phyloP scores from a whole-genome alignment of 53 echinoderm and acorn worm genomes.

The Holothuria scabra region DNA sequence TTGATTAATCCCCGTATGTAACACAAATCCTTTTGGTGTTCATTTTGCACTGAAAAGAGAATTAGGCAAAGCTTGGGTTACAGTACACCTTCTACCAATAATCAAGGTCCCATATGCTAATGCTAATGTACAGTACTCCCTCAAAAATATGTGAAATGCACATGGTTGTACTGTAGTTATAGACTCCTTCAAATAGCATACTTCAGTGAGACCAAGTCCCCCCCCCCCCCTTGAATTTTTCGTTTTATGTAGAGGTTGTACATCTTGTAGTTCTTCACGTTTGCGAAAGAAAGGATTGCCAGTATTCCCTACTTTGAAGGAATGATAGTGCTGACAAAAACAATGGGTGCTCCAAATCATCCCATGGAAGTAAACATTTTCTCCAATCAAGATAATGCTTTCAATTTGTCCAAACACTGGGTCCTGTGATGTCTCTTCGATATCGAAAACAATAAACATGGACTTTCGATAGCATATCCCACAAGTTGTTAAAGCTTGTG shows the following conservation, averaged over 20 bases:
- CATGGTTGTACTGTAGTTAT: too few species aligned
- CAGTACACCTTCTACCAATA: background rate
- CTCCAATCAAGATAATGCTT: conserved; percentile 8
- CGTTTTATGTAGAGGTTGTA: conserved; percentile 1
- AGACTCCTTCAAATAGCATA: background rate
- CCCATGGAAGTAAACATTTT: conserved; percentile 25
- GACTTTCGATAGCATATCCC: conserved; percentile 22
- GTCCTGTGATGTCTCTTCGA: background rate
- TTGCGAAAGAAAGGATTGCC: conserved; percentile 13
- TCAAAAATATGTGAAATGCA: background rate
- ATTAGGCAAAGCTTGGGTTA: background rate
- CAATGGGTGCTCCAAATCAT: background rate
- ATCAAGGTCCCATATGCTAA: background rate
- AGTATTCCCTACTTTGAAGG: conserved; percentile 26
- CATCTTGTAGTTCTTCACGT: conserved; percentile 3
- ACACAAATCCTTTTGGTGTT: conserved; percentile 7
- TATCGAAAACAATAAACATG: conserved; percentile 11
- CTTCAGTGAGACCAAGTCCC: background rate
- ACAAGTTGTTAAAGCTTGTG: conserved; percentile 18
- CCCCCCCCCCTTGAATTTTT: background rate
- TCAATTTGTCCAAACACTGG: conserved; percentile 36
- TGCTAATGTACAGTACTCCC: background rate
- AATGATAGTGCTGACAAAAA: conserved; percentile 25
- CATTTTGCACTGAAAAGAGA: background rate
- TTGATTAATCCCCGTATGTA: background rate